Evolutionary conservation across 2,113 vertebrate species (phyloP), one percentile per base, ranked within the genome.

Genomic region (Amia ocellicauda): DNA sequence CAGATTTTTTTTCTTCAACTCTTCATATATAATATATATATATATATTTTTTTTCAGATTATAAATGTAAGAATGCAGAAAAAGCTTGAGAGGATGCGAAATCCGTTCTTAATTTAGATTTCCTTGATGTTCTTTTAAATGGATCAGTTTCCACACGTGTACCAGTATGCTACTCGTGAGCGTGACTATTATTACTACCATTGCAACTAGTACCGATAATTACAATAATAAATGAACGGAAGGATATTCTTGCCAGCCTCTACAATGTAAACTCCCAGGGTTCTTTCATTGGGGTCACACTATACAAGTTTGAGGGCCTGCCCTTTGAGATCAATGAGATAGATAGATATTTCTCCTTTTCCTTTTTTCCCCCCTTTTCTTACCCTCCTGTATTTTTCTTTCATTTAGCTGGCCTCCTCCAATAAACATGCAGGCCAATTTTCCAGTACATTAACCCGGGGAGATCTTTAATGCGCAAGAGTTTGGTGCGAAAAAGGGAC

Each of bases 381-480:
- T 28, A 69, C 69, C 80, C 77, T 84, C 81, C 40, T 70, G 74
- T 89, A 88, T 93, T 95, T 93, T 87, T 88, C 91, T 93, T 93
- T 93, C 88, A 88, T 87, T 93, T 91, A 89, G 91, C 89, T 91
- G 83, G 88, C 86, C 88, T 91, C 88, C 88, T 87, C 92, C 92
- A 93, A 96, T 95, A 93, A 95, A 96, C 96, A 97, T 93, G 94
- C 92, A 93, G 92, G 91, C 91, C 93, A 99, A 98, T 98, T 98
- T 98, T 99, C 94, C 96, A 98, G 94, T 90, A 93, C 95, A 96
- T 99, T 99, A 99, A 98, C 94, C 90, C 86, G 65, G 78, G 87
- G 89, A 93, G 90, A 93, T 93, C 91, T 94, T 93, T 89, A 88
- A 91, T 92, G 88, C 90, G 89, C 82, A 90, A 81, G 80, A 83